These are phyloP conservation scores for Isaurus tuberculatus DNA, from an alignment of 92 coral and sea anemone species.

Conservation along the genomic window DNA sequence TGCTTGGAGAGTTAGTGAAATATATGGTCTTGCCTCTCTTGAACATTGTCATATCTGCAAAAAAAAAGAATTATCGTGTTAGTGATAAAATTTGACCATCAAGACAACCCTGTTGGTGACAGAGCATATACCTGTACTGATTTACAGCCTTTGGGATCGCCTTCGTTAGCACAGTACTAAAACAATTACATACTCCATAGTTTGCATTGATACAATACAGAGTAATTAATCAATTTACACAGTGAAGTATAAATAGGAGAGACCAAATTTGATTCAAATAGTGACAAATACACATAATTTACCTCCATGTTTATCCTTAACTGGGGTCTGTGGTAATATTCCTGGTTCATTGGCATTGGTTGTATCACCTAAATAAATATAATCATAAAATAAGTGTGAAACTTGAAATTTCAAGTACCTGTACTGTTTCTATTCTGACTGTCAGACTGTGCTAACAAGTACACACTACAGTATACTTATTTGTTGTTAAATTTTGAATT, in stretches of 20 bases:
- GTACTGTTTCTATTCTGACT: not conserved
- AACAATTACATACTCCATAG: too few relatives aligned
- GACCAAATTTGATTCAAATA: not conserved
- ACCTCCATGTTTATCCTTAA: conserved; percentile 8
- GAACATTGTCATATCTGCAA: conserved; percentile 6
- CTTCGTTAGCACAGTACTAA: too few relatives aligned
- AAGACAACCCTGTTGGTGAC: too few relatives aligned
- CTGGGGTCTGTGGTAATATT: conserved; percentile 13
- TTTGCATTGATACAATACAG: not conserved
- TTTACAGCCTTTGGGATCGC: too few relatives aligned
- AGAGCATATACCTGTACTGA: not conserved
- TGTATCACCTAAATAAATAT: not conserved
- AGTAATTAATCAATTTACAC: too few relatives aligned
- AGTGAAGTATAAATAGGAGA: not conserved
- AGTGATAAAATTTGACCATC: not conserved
- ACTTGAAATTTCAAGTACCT: not conserved
- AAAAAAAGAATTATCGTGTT: not conserved
- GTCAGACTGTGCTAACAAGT: not conserved
- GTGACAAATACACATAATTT: not conserved
- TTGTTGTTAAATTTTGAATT: conserved; percentile 8
- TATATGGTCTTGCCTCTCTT: conserved; percentile 26
- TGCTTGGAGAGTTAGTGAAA: not conserved
- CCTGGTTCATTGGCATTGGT: conserved; percentile 10
- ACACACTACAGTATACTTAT: not conserved
- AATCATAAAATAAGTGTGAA: not conserved